Evolutionary conservation across 2,797 vertebrate species (phyloP).

Genomic region (Uromys caudimaculatus): DNA sequence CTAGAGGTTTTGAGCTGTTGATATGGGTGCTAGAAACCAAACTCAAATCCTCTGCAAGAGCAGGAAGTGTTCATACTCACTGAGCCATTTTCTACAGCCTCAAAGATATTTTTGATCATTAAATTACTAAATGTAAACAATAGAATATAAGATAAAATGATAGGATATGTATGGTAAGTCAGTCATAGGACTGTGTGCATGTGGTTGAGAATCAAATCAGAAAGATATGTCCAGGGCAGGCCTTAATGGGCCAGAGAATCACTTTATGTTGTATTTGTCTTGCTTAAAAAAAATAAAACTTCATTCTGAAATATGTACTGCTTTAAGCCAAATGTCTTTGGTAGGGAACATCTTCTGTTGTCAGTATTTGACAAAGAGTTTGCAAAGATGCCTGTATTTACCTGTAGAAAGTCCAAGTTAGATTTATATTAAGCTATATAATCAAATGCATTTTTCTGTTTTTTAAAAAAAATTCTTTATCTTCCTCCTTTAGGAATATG

Average conservation of each 20-base stretch:
- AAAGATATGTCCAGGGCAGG: not conserved
- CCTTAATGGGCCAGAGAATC: not conserved
- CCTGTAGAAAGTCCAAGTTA: conserved; percentile 52
- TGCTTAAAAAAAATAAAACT: conserved; percentile 1
- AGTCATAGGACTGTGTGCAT: not conserved
- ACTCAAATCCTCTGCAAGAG: not conserved
- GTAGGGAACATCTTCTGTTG: not conserved
- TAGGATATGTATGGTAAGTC: conserved; percentile 14
- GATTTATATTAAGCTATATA: not conserved
- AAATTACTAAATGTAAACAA: conserved; percentile 45
- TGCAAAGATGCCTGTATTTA: conserved; percentile 21
- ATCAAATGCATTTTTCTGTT: conserved; percentile 36
- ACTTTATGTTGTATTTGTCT: not conserved
- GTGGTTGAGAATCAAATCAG: conserved; percentile 9
- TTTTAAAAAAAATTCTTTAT: conserved; percentile 19
- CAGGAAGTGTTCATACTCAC: not conserved
- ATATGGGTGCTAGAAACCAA: not conserved
- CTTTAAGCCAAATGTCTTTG: conserved; percentile 31
- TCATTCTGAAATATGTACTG: not conserved
- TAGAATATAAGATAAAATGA: conserved; percentile 46
- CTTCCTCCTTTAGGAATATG: conserved; percentile 23
- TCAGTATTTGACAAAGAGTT: conserved; percentile 34
- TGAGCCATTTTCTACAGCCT: not conserved
- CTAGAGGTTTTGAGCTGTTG: not conserved
- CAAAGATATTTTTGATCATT: not conserved